Evolutionary conservation across 2,113 vertebrate genomes (phyloP).

Genomic region (Gopherus evgoodei): DNA sequence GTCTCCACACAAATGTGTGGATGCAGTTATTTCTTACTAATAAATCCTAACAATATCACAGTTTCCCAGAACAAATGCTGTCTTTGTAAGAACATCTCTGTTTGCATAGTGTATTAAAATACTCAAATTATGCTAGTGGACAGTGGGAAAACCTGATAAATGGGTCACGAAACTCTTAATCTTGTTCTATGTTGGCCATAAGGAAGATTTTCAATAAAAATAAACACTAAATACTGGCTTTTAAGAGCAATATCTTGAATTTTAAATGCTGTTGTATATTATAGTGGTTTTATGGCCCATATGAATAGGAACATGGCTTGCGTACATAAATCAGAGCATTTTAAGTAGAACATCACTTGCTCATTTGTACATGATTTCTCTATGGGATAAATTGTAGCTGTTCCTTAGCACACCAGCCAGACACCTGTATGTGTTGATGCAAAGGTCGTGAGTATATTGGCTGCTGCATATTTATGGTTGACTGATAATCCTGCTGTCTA

Average conservation of each 20-base stretch:
- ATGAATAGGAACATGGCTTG: background rate
- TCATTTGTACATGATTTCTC: background rate
- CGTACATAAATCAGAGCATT: constrained; percentile 18
- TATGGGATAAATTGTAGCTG: constrained; percentile 7
- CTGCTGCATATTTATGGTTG: constrained; percentile 36
- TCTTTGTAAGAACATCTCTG: background rate
- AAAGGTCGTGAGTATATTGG: constrained; percentile 31
- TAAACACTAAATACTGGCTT: background rate
- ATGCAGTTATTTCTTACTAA: background rate
- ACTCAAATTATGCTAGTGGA: background rate
- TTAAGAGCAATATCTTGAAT: background rate
- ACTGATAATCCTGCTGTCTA: constrained; percentile 27
- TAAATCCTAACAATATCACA: background rate
- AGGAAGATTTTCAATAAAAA: background rate
- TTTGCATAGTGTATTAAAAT: background rate
- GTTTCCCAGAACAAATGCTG: background rate
- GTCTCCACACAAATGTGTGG: background rate
- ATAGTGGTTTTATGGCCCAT: background rate
- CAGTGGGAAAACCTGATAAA: background rate
- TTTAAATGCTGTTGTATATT: background rate
- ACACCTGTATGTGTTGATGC: constrained; percentile 33
- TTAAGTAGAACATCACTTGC: background rate
- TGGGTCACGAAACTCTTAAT: background rate
- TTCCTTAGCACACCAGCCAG: constrained; percentile 38
- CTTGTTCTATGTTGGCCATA: background rate